A percentile compares a stretch with the other conserved stretches of the same genome.
Conservation (phyloP, 2,113 vertebrate genomes). For the Oncorhynchus tshawytscha region DNA sequence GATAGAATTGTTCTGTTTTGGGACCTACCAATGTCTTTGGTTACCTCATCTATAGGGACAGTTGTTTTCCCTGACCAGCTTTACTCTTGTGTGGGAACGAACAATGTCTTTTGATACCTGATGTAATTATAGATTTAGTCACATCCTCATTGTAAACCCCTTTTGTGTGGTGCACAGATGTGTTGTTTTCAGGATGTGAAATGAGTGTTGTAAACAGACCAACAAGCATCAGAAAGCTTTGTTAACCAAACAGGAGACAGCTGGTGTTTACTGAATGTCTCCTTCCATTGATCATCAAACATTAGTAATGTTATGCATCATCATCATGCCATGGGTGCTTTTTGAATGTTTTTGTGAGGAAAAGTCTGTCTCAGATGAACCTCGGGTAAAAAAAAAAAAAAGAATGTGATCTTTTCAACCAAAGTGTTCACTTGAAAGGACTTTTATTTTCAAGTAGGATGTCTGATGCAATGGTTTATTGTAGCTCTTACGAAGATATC, state of each 20-base stretch:
- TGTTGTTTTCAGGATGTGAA: not conserved
- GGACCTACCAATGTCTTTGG: too few species aligned
- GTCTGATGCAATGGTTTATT: not conserved
- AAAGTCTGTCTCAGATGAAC: too few species aligned
- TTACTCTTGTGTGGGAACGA: not conserved
- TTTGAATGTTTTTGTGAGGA: not conserved
- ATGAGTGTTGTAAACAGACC: not conserved
- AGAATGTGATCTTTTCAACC: too few species aligned
- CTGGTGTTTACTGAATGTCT: constrained; percentile 1
- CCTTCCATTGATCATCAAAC: constrained; percentile 1
- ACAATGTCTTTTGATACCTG: not conserved
- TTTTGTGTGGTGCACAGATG: not conserved
- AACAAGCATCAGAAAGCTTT: not conserved
- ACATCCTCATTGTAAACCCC: not conserved
- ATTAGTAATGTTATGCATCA: not conserved
- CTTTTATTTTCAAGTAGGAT: not conserved
- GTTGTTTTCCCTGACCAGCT: not conserved
- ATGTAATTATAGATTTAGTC: not conserved
- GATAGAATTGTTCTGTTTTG: not conserved
- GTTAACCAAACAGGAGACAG: constrained; percentile 8
- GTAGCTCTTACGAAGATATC: not conserved
- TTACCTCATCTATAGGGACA: too few species aligned
- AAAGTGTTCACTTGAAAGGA: too few species aligned
- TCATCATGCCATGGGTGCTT: not conserved
- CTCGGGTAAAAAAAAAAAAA: too few species aligned